Base-by-base conservation (phyloP, 2,888 invertebrate species). In the Apodemia hepburni region DNA sequence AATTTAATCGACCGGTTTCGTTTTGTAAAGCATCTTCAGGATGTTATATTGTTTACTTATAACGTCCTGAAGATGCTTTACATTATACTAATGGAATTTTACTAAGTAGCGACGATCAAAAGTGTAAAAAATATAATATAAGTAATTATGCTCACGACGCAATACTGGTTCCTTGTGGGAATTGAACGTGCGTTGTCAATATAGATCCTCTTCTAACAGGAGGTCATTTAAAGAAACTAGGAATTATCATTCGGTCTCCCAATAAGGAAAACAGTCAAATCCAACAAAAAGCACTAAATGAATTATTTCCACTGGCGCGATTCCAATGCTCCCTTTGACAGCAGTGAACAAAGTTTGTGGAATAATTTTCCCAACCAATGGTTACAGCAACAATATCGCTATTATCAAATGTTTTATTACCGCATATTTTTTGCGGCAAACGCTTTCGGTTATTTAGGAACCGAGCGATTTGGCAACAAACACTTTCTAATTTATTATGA, bases 361-460 rank as follows among this genome's bases (percentile, higher is more conserved):
- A 65, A 68, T 68, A 68, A 68, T 68, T 68, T 64, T 67, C 67
- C 59, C 63, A 63, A 60, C 63, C 67, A 61, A 64, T 64, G 64
- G 60, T 42, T 64, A 64, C 61, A 51, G 59, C 65, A 65, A 64
- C 64, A 67, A 63, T 65, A 61, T 67, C 63, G 45, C 58, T 62
- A 64, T 65, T 59, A 58, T 61, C 42, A 60, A 67, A 61, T 64
- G 65, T 62, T 68, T 64, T 45, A 61, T 63, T 68, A 63, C 29
- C n/a, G 7, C 29, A 57, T 29, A 29, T 57, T 57, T 57, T 51
- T 57, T 27, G 57, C 6, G 57, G 57, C 57, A 27, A 60, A 64
- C 60, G 63, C 62, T 62, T 62, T 64, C 38, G 33, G 58, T 57
- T 42, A 57, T 58, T 35, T 58, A 38, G 42, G 57, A 29, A 57